Evolutionary conservation across 2,888 invertebrate genomes (phyloP).

Genomic region (Drosophila longiperda): DNA sequence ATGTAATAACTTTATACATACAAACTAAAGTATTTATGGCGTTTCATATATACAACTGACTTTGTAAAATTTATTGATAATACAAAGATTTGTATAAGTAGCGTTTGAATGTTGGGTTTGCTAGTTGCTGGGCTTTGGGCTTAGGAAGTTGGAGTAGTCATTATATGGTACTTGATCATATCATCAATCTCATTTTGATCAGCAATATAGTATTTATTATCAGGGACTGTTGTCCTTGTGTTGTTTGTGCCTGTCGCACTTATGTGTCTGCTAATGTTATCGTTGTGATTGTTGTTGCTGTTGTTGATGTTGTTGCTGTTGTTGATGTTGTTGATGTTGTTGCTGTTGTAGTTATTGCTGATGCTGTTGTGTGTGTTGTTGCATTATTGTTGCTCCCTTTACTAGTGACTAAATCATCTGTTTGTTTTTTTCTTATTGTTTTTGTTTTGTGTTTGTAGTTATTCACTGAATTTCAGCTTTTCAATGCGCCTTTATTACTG

Average conservation of each 20-base stretch:
- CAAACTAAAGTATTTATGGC: slow-evolving; percentile 71
- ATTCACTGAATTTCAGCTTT: slow-evolving; percentile 85
- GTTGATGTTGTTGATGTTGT: slow-evolving; percentile 3
- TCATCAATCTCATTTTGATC: slow-evolving; percentile 16
- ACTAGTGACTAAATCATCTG: slow-evolving; percentile 68
- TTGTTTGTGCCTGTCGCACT: slow-evolving; percentile 37
- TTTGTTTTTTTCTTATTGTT: slow-evolving; percentile 77
- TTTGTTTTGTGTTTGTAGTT: slow-evolving; percentile 78
- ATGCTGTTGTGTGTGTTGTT: slow-evolving; percentile 30
- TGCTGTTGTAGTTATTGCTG: slow-evolving; percentile 16
- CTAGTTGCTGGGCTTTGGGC: slow-evolving; percentile 7
- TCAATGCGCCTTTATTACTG: slow-evolving; percentile 84
- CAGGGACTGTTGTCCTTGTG: slow-evolving; percentile 31
- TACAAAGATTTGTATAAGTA: slow-evolving; percentile 61
- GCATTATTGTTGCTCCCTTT: slow-evolving; percentile 45
- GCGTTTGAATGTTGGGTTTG: slow-evolving; percentile 63
- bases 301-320: slow-evolving; percentile 16
- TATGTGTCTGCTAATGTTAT: slow-evolving; percentile 25
- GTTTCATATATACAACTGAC: slow-evolving; percentile 60
- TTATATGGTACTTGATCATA: slow-evolving; percentile 23
- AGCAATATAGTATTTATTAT: slow-evolving; percentile 17
- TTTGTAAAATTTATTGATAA: slow-evolving; percentile 51
- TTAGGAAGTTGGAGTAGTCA: slow-evolving; percentile 12
- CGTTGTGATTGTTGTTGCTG: slow-evolving; percentile 23
- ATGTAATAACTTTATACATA: slow-evolving; percentile 61